Base-by-base conservation (phyloP, 2,888 invertebrate genomes). In the Drosophila recens region DNA sequence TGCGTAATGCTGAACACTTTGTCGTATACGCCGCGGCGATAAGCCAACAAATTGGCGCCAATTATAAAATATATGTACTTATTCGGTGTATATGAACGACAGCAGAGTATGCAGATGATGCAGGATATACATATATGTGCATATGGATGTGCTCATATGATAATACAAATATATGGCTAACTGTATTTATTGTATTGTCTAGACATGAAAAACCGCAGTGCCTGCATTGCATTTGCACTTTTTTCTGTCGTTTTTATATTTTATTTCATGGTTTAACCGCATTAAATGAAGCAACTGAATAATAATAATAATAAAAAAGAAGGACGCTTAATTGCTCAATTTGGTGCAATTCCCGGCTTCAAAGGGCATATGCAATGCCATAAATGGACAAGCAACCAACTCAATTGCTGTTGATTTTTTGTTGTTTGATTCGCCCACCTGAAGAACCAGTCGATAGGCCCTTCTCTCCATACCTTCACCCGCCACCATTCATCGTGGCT, bases 141-240 rank as follows among this genome's bases (percentile, higher is more conserved):
- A 57, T 49, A 43, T 58, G 51, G 27, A 51, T 52, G 38, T 40
- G 49, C 62, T 13, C 59, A 62, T 72, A 72, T 84, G 79, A 87
- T 83, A 87, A 87, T 83, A 87, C 87, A 87, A 77, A 83, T 88
- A 82, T 87, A 82, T 82, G 85, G 67, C 90, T 85, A 89, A 85
- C 88, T 87, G 86, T 82, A 85, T 85, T 89, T 89, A 85, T 89
- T 85, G 90, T 89, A 76, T 89, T 89, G 84, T 85, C 84, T 85
- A 85, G 84, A 85, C 84, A 85, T 72, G 76, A 63, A 82, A 89
- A 89, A 85, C 84, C 84, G 88, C 84, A 85, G 69, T 53, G 87
- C 74, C 89, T 87, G 83, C 87, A 89, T 82, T 75, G 82, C 82
- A 87, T 82, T 87, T 70, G 59, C 49, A 15, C 17, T 46, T 42